Evolutionary conservation across 2,888 invertebrate genomes (phyloP).

Genomic region (Digitonthophagus gazella): DNA sequence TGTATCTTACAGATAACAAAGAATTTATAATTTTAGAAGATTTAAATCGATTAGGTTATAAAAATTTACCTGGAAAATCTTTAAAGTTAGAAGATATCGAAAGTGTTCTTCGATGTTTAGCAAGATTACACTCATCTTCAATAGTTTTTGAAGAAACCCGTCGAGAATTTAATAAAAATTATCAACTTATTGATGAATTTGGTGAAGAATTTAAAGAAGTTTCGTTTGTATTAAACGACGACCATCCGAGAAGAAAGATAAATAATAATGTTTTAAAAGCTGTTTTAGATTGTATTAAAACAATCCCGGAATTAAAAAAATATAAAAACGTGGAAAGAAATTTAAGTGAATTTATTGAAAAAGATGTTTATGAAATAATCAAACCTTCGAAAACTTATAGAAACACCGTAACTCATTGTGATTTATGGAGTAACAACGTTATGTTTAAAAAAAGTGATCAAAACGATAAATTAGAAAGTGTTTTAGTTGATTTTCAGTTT

Average conservation of each 20-base stretch:
- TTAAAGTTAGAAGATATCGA: constrained; percentile 52
- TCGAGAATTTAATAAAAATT: constrained; percentile 28
- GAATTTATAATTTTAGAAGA: constrained; percentile 55
- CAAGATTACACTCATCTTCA: constrained; percentile 56
- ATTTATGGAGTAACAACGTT: constrained; percentile 65
- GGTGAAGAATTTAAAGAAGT: constrained; percentile 38
- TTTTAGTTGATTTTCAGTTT: constrained; percentile 70
- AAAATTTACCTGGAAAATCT: not conserved
- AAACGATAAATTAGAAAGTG: constrained; percentile 54
- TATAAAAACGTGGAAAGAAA: constrained; percentile 27
- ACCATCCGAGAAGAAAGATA: constrained; percentile 45
- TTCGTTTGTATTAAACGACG: constrained; percentile 35
- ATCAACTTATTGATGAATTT: constrained; percentile 38
- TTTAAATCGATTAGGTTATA: constrained; percentile 48
- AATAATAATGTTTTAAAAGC: constrained; percentile 33
- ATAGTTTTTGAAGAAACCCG: constrained; percentile 54
- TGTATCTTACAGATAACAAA: constrained; percentile 48
- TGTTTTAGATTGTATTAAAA: constrained; percentile 35
- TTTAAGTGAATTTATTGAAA: constrained; percentile 31
- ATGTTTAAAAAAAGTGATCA: constrained; percentile 53
- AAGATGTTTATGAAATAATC: constrained; percentile 34
- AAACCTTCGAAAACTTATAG: constrained; percentile 47
- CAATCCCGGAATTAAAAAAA: constrained; percentile 30
- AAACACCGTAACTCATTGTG: constrained; percentile 61
- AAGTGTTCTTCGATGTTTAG: constrained; percentile 52